Evolutionary conservation across 1,140 invertebrate genomes (phyloP).

Genomic region (Tetragonula clypearis): DNA sequence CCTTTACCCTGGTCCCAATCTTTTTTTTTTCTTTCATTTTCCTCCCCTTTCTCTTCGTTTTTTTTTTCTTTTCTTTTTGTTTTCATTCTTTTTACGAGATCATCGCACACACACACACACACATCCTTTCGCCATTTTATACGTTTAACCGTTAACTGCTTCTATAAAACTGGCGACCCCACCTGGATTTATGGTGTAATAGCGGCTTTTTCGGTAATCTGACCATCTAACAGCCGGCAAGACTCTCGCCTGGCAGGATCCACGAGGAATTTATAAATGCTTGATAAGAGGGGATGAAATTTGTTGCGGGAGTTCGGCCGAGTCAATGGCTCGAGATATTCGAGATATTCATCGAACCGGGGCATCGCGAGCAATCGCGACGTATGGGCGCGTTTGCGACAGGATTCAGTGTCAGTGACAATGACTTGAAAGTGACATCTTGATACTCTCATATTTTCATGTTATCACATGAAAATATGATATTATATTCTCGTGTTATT

Average conservation of each 20-base stretch:
- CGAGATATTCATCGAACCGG: too few relatives aligned
- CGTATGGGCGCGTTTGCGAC: too few relatives aligned
- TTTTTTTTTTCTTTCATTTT: too few relatives aligned
- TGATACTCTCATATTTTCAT: too few relatives aligned
- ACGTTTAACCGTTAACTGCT: constrained; percentile 10
- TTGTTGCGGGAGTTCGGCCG: neutral
- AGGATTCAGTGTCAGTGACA: too few relatives aligned
- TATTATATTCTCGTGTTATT: too few relatives aligned
- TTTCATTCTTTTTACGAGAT: neutral
- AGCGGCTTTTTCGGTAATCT: neutral
- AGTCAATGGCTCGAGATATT: neutral
- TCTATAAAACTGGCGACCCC: neutral
- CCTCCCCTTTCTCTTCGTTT: too few relatives aligned
- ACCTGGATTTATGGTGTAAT: constrained; percentile 17
- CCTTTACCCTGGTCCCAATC: neutral
- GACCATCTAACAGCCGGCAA: neutral
- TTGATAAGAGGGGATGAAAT: constrained; percentile 6
- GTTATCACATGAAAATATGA: too few relatives aligned
- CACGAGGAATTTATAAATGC: constrained; percentile 18
- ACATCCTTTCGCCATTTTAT: neutral
- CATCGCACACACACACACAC: too few relatives aligned
- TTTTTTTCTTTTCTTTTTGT: too few relatives aligned
- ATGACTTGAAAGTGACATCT: too few relatives aligned
- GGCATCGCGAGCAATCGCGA: neutral
- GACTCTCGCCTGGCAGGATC: neutral